phyloP scores from a whole-genome alignment of 1,140 invertebrate genomes.

The Agrypnia vestita region DNA sequence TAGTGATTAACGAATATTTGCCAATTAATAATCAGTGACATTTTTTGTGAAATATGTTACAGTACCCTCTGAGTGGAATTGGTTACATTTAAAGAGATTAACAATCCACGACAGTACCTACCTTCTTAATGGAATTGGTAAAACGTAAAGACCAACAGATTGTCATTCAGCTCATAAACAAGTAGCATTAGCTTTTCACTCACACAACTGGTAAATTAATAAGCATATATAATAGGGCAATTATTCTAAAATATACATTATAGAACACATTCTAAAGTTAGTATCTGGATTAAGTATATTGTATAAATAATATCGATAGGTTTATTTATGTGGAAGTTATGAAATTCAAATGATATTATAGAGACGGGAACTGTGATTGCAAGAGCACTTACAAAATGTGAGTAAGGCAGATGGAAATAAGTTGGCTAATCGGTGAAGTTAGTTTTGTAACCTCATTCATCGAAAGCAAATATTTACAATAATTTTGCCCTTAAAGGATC shows the following conservation, averaged over 20 bases:
- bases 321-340: constrained; percentile 43
- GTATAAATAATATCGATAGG: constrained; percentile 52
- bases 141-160: not conserved
- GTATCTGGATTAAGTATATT: constrained; percentile 55
- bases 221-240: constrained; percentile 59
- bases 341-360: constrained; percentile 45
- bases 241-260: constrained; percentile 61
- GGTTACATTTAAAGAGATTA: constrained; percentile 3
- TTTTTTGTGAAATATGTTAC: not conserved
- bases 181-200: constrained; percentile 57
- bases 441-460: constrained; percentile 22
- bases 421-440: constrained; percentile 15
- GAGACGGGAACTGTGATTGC: constrained; percentile 60
- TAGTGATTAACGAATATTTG: constrained; percentile 3
- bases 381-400: constrained; percentile 52
- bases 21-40: not conserved
- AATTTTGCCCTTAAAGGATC: constrained; percentile 58
- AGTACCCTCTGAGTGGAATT: constrained; percentile 1
- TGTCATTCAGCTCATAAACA: constrained; percentile 47
- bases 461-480: constrained; percentile 58
- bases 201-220: constrained; percentile 55
- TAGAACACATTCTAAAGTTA: constrained; percentile 61
- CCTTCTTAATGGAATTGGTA: not conserved
- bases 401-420: constrained; percentile 45
- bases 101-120: not conserved